Percentiles rank a stretch among this genome's conserved stretches.
These are phyloP conservation scores for Heliothis virescens DNA, from an alignment of 1,140 invertebrate genomes.

Conservation along the genomic window DNA sequence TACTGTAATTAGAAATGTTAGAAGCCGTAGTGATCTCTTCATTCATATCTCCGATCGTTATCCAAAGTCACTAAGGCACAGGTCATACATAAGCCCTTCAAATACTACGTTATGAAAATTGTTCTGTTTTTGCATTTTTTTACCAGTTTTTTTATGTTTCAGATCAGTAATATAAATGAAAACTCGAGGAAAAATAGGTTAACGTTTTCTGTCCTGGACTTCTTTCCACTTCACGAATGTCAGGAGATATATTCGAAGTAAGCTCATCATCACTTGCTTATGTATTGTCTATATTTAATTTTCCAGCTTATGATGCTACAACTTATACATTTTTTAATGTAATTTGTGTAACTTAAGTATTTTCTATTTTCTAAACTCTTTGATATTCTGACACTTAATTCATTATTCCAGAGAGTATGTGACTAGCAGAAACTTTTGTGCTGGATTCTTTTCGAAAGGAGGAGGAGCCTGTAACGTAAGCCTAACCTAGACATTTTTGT, in stretches of 20 bases:
- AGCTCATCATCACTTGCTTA: neutral
- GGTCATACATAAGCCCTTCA: no score
- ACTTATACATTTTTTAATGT: no score
- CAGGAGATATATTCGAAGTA: conserved; percentile 55
- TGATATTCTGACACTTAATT: no score
- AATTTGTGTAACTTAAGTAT: neutral
- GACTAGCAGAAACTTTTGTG: conserved; percentile 54
- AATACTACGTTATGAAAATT: no score
- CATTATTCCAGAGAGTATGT: conserved; percentile 54
- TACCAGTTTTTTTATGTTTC: conserved; percentile 31
- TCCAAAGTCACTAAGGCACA: no score
- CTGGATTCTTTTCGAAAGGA: conserved; percentile 50
- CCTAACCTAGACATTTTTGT: neutral
- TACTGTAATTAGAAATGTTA: no score
- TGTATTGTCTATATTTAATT: no score
- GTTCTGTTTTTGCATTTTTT: no score
- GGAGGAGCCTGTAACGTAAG: conserved; percentile 58
- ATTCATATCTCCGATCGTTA: no score
- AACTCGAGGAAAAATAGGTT: conserved; percentile 56
- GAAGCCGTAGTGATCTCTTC: no score
- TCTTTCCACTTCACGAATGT: conserved; percentile 60
- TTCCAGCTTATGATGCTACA: no score
- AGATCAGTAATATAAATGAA: conserved; percentile 59
- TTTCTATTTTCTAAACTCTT: no score
- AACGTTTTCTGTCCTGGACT: conserved; percentile 53